phyloP scores from a whole-genome alignment of 2,113 vertebrate genomes.

The human region GRCh38 chr11:79266001-79266500 shows the following conservation, averaged over 20 bases:
- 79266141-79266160: not conserved
- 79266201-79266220: not conserved
- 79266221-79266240: not conserved
- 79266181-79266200: not conserved
- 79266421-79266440: not conserved
- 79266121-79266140: not conserved
- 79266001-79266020: not conserved
- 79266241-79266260: not conserved
- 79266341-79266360: not conserved
- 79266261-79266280: not conserved
- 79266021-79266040: not conserved
- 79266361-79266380: not conserved
- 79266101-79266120: not conserved
- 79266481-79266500: too few species aligned
- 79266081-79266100: not conserved
- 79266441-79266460: not conserved
- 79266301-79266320: not conserved
- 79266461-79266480: not conserved
- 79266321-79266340: too few species aligned
- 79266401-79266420: not conserved
- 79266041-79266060: not conserved
- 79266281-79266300: not conserved
- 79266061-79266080: not conserved
- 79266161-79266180: not conserved
- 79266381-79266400: not conserved